phyloP scores from a whole-genome alignment of 2,797 vertebrate species.

The Leptatherina wallacei region DNA sequence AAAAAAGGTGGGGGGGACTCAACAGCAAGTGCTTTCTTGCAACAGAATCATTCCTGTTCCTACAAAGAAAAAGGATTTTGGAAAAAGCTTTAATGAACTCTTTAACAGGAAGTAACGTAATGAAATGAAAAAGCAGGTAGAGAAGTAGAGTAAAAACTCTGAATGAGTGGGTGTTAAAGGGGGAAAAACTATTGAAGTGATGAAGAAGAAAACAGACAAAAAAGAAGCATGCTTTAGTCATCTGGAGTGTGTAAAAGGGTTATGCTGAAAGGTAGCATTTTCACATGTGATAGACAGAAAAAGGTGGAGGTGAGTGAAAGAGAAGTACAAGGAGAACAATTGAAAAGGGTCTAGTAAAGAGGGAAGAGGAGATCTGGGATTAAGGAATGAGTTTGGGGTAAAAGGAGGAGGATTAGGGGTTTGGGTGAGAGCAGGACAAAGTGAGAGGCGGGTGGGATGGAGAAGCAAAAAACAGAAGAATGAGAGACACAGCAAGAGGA shows the following conservation, averaged over 20 bases:
- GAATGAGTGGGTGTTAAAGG: constrained; percentile 47
- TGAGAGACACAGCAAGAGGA: constrained; percentile 55
- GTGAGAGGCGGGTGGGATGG: constrained; percentile 61
- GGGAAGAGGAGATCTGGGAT: constrained; percentile 81
- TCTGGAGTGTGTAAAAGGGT: constrained; percentile 72
- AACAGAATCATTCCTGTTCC: constrained; percentile 5
- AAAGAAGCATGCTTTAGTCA: constrained; percentile 64
- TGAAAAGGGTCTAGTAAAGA: constrained; percentile 60
- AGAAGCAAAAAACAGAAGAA: constrained; percentile 46
- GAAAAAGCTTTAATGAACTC: constrained; percentile 13
- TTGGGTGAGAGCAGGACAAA: constrained; percentile 72
- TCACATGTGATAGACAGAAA: constrained; percentile 66
- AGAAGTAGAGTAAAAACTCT: constrained; percentile 26
- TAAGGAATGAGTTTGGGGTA: constrained; percentile 78
- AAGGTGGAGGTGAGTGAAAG: constrained; percentile 64
- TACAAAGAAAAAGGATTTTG: constrained; percentile 12
- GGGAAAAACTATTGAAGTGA: constrained; percentile 28
- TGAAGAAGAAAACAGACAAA: constrained; percentile 52
- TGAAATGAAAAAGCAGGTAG: constrained; percentile 12
- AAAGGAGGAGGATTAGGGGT: constrained; percentile 76
- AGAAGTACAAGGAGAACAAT: constrained; percentile 73
- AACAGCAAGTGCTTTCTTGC: constrained; percentile 28
- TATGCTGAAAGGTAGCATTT: constrained; percentile 74
- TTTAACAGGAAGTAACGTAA: constrained; percentile 12
- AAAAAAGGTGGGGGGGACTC: neutral